Percentiles rank a stretch among this genome's conserved stretches.
These are phyloP conservation scores for Lasioglossum vierecki DNA, from an alignment of 2,888 invertebrate species.

Conservation along the genomic window DNA sequence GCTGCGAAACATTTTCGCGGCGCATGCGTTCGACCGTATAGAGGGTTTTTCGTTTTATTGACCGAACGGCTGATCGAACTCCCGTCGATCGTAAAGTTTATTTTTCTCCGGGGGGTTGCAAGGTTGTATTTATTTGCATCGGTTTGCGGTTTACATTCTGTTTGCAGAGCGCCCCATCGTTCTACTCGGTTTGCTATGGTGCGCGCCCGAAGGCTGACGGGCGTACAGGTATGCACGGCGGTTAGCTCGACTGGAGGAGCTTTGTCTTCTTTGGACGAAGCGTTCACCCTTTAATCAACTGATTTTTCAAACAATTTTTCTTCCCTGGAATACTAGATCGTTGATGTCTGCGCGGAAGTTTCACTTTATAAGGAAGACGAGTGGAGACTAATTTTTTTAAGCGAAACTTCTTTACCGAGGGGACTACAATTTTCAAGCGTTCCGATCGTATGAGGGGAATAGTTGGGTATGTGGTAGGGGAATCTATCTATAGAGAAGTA, in stretches of 20 bases:
- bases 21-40: background rate
- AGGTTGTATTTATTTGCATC: conserved; percentile 27
- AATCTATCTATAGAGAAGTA: no score
- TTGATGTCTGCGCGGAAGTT: no score
- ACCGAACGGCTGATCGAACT: conserved; percentile 33
- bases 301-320: background rate
- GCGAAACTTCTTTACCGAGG: no score
- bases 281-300: background rate
- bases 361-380: no score
- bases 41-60: conserved; percentile 12
- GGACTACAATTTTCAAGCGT: no score
- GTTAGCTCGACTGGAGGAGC: conserved; percentile 59
- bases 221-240: conserved; percentile 46
- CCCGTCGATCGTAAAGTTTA: conserved; percentile 20
- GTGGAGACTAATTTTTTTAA: no score
- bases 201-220: conserved; percentile 53
- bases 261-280: background rate
- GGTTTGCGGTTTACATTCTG: conserved; percentile 13
- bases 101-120: conserved; percentile 1
- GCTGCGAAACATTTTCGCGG: background rate
- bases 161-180: conserved; percentile 18
- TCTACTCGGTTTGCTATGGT: background rate
- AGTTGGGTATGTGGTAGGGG: no score
- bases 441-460: no score
- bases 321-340: no score